Base-by-base conservation (phyloP, 2,888 invertebrate species). In the Temnothorax rugatulus region DNA sequence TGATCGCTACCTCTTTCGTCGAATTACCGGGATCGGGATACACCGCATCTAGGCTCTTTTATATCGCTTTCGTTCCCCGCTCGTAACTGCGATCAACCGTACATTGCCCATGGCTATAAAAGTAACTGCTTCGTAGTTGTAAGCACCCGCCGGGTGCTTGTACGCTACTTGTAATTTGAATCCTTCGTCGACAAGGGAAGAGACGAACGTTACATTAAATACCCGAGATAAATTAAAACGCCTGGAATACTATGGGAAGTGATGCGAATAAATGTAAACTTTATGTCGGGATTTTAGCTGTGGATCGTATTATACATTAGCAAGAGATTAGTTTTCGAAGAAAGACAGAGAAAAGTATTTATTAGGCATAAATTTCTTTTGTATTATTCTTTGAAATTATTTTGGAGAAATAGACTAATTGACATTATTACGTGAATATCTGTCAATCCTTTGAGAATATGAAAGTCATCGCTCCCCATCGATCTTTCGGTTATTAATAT, bases 21-120 rank as follows among this genome's bases (percentile, higher is more conserved):
- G 64, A 81, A 76, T 74, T 59, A 11, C 57, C 44, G 21, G 9
- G 38, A 15, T 9, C 7, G 34, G 34, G 4, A 7, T n/a, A 57
- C 75, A 68, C 54, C 82, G 63, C 38, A 25, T 52, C 54, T 69
- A 57, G 82, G 54, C 15, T 71, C 81, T 82, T 88, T 90, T 87
- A 88, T 84, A 85, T 73, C 85, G 44, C 25, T 84, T 74, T 61
- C 50, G 34, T 64, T 57, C 61, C 11, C 13, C 2, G 13, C 52
- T 44, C 71, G 59, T 86, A 86, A 89, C 84, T 81, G 88, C 88
- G 85, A 89, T 87, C 87, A 91, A 88, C 85, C 87, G 85, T 82
- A 66, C 88, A 88, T 90, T 77, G 86, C 85, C 86, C 76, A 77
- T 66, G 82, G 83, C 77, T 69, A 82, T 88, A 90, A 90, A 91